Conservation (phyloP, 2,888 invertebrate genomes). For the Tiliacea citrago region DNA sequence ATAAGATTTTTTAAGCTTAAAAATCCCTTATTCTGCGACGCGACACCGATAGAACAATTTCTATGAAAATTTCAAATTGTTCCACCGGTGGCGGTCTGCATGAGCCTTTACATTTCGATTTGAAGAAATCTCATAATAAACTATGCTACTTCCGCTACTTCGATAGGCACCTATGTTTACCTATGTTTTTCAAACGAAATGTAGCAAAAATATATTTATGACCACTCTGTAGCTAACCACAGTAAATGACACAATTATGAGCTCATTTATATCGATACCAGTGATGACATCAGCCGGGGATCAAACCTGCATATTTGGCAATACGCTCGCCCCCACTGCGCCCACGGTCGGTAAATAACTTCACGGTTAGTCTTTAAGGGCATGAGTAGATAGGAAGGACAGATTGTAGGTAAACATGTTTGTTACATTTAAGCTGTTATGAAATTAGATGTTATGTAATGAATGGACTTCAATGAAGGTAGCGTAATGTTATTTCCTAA, state of each 20-base stretch:
- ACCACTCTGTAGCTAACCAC: background rate
- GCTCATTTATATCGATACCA: slow-evolving; percentile 63
- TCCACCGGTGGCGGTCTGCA: too few relatives aligned
- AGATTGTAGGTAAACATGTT: slow-evolving; percentile 42
- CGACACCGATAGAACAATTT: too few relatives aligned
- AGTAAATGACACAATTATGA: slow-evolving; percentile 61
- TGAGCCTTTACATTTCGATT: background rate
- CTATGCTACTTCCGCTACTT: background rate
- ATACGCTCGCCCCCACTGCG: slow-evolving; percentile 68
- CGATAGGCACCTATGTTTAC: background rate
- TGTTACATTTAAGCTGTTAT: slow-evolving; percentile 54
- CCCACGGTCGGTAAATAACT: slow-evolving; percentile 63
- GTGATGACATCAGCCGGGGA: slow-evolving; percentile 73
- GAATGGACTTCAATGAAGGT: slow-evolving; percentile 14
- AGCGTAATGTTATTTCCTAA: background rate
- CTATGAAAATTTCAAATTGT: too few relatives aligned
- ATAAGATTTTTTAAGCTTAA: background rate
- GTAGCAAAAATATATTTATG: background rate
- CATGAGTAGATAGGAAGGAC: slow-evolving; percentile 59
- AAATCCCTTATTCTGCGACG: too few relatives aligned
- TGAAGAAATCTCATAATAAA: background rate
- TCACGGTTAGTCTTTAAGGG: slow-evolving; percentile 63
- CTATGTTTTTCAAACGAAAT: background rate
- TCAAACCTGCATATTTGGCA: slow-evolving; percentile 75
- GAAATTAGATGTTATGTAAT: slow-evolving; percentile 19